A percentile compares a stretch with the other conserved stretches of the same genome.
Conservation (phyloP, 1,140 invertebrate genomes). For the Melanaphis sacchari region DNA sequence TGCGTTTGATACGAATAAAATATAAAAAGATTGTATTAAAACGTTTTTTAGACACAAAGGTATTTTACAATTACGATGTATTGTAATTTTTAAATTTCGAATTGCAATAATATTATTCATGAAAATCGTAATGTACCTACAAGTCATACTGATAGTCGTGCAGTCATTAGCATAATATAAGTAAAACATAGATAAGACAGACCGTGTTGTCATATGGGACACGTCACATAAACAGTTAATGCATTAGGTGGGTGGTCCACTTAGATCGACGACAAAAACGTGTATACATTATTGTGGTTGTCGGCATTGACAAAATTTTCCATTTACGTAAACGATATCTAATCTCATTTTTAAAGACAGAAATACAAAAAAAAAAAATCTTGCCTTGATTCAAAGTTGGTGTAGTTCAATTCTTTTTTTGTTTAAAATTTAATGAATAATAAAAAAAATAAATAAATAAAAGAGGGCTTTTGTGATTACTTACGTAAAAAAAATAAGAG, state of each 20-base stretch:
- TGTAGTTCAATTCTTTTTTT: neutral
- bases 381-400: neutral
- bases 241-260: constrained; percentile 25
- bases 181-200: constrained; percentile 15
- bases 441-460: neutral
- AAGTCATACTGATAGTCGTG: constrained; percentile 17
- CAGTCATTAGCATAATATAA: constrained; percentile 24
- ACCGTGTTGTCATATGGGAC: neutral
- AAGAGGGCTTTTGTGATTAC: neutral
- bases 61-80: neutral
- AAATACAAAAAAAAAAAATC: neutral
- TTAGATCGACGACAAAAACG: constrained; percentile 16
- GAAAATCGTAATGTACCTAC: neutral
- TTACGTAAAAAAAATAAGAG: neutral
- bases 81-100: neutral
- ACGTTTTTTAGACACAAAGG: constrained; percentile 4
- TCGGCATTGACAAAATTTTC: neutral
- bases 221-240: constrained; percentile 42
- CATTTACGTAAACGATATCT: constrained; percentile 5
- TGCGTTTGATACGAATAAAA: neutral
- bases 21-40: neutral
- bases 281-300: neutral
- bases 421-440: neutral
- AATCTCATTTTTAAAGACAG: neutral
- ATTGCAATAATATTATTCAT: constrained; percentile 26